Conservation (phyloP, 2,113 vertebrate genomes). For the Bombycilla garrulus region DNA sequence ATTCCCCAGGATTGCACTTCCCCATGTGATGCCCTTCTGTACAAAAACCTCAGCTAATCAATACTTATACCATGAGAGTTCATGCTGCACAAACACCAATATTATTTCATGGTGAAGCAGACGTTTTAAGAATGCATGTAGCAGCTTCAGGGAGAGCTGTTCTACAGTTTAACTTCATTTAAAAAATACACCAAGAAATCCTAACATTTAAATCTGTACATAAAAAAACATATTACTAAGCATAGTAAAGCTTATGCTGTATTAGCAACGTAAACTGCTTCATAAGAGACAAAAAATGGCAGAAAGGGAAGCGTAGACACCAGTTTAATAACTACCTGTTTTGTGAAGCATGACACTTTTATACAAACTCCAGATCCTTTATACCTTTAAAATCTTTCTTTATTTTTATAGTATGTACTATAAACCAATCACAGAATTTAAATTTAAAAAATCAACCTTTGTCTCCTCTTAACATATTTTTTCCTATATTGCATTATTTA, state of each 20-base stretch:
- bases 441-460: neutral
- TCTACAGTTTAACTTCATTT: neutral
- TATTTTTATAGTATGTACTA: neutral
- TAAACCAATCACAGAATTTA: neutral
- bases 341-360: neutral
- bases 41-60: neutral
- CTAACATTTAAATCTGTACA: neutral
- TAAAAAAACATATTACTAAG: neutral
- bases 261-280: neutral
- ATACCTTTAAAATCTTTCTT: neutral
- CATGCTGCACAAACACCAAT: neutral
- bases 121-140: neutral
- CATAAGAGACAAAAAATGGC: neutral
- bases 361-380: neutral
- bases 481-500: neutral
- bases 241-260: neutral
- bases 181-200: neutral
- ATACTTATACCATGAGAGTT: neutral
- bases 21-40: neutral
- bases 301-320: neutral
- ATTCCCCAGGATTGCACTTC: neutral
- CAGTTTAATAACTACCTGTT: neutral
- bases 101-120: neutral
- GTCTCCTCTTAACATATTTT: neutral
- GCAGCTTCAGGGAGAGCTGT: neutral